Evolutionary conservation across 2,888 invertebrate species (phyloP).

Genomic region (Sinelater perroti): DNA sequence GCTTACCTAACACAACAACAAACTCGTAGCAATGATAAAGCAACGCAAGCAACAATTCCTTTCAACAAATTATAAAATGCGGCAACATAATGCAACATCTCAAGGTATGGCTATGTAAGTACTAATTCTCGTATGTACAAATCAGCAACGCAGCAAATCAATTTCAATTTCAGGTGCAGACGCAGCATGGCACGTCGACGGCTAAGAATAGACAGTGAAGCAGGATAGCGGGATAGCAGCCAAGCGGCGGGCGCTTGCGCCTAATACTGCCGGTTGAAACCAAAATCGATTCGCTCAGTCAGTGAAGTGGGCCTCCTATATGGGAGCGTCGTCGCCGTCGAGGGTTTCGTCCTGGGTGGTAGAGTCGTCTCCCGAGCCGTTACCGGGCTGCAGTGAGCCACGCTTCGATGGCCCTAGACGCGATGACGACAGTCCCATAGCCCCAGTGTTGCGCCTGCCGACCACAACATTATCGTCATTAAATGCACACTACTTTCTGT

Average conservation of each 20-base stretch:
- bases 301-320: conserved; percentile 21
- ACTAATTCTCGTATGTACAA: conserved; percentile 30
- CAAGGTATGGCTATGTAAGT: conserved; percentile 36
- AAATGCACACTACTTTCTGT: too few relatives aligned
- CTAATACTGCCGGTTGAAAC: conserved; percentile 19
- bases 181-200: too few relatives aligned
- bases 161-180: conserved; percentile 24
- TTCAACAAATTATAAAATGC: conserved; percentile 9
- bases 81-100: conserved; percentile 36
- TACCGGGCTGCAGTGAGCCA: conserved; percentile 71
- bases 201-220: not conserved
- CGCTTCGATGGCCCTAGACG: conserved; percentile 71
- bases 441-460: conserved; percentile 60
- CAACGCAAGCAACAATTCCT: too few relatives aligned
- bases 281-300: conserved; percentile 25
- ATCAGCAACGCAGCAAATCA: conserved; percentile 25
- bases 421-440: conserved; percentile 68
- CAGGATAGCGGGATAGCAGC: not conserved
- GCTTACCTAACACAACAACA: too few relatives aligned
- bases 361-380: conserved; percentile 78
- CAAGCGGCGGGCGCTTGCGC: not conserved
- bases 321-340: conserved; percentile 75
- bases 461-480: too few relatives aligned
- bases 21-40: too few relatives aligned
- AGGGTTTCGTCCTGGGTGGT: conserved; percentile 79